A percentile compares a stretch with the other conserved stretches of the same genome.
Evolutionary conservation across 2,888 invertebrate genomes (phyloP).

Genomic region (Eristalis arbustorum): DNA sequence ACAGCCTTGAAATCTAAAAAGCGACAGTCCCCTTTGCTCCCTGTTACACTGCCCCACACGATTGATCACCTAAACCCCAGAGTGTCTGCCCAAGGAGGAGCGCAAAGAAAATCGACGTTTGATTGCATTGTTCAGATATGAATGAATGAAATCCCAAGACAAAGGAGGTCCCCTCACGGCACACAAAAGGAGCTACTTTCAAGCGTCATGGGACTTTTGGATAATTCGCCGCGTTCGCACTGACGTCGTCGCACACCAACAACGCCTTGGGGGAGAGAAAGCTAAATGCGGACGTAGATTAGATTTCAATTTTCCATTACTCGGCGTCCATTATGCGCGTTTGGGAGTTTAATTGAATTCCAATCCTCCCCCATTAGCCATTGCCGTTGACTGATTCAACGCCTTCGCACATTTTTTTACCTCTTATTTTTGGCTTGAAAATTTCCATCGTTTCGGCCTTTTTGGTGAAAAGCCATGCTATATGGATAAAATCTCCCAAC

Average conservation of each 20-base stretch:
- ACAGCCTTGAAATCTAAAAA: neutral
- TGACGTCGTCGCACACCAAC: neutral
- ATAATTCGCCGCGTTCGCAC: neutral
- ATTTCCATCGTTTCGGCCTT: neutral
- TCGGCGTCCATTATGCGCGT: constrained; percentile 10
- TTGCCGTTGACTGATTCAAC: constrained; percentile 14
- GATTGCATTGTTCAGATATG: constrained; percentile 15
- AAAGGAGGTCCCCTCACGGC: neutral
- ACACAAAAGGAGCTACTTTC: constrained; percentile 20
- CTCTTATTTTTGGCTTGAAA: neutral
- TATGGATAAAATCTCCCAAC: neutral
- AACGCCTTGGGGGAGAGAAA: neutral
- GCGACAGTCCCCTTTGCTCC: neutral
- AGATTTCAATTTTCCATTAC: constrained; percentile 55
- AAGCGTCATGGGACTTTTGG: no score
- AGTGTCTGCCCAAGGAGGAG: neutral
- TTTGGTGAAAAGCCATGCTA: neutral
- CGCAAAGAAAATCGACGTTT: neutral
- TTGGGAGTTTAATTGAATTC: constrained; percentile 33
- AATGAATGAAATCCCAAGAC: constrained; percentile 29
- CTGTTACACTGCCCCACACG: neutral
- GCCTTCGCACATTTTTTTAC: neutral
- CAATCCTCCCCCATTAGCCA: constrained; percentile 13
- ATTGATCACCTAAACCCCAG: neutral
- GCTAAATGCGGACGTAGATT: constrained; percentile 38